Base-by-base conservation (phyloP, 1,140 invertebrate species). In the Drosophila nebulosa region DNA sequence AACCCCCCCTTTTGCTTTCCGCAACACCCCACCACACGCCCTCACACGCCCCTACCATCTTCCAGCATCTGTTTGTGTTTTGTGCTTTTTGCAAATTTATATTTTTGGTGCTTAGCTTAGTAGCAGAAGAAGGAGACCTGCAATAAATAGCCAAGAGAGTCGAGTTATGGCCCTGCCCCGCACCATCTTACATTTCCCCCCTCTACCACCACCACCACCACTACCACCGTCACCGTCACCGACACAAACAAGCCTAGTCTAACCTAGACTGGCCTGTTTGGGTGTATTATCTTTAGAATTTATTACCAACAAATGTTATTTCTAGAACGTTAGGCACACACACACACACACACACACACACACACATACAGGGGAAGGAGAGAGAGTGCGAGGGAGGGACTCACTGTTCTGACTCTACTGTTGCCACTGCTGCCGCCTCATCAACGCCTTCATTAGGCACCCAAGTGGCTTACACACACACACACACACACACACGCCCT, bases 261-360 rank as follows among this genome's bases (percentile, higher is more conserved):
- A 46, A 46, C 46, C 50, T 50, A 26, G 36, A 53, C 50, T 64
- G 39, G 56, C 42, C 42, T 69, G 72, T 64, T 81, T 86, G 81
- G 81, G 81, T 85, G 81, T 85, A 85, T 85, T 85, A 85, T 85
- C 81, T 85, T 86, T 85, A 80, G 81, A 85, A 85, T 85, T 85
- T 85, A 85, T 85, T 85, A 86, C 81, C 81, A 71, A 86, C 81
- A 85, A 85, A 85, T 85, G 81, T 85, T 85, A 85, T 85, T 85
- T 85, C 81, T 85, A 80, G 81, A 80, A 81, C 81, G 81, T 85
- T 85, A 86, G 81, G 86, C 81, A 74, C 74, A 78, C 70, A 61
- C 39, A 30, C 39, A 62, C 3, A 26, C 26, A 24, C 3, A 26
- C 26, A 24, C 81, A 74, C 74, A 78, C 70, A 61, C 39, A 30